Conservation (phyloP, 2,888 invertebrate genomes). For the Odontothrips loti region DNA sequence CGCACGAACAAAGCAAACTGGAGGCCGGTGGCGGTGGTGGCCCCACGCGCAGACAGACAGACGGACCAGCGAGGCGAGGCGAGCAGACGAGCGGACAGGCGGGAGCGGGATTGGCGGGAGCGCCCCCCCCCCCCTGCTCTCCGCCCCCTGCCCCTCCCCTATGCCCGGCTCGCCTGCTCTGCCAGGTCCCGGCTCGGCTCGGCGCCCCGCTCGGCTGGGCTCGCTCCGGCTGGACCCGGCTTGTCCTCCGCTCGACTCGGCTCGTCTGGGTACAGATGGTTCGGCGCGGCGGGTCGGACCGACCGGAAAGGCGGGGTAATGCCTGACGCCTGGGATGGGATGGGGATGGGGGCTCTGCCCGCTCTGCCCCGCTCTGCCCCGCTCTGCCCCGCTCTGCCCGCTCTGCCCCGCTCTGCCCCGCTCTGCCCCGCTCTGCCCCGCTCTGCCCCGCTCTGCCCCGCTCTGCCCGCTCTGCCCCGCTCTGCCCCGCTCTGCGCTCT, state of each 20-base stretch:
- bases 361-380: too few species aligned
- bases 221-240: conserved; percentile 20
- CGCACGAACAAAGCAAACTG: conserved; percentile 33
- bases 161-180: neutral
- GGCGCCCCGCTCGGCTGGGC: conserved; percentile 30
- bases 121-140: neutral
- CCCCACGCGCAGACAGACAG: conserved; percentile 30
- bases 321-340: neutral
- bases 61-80: neutral
- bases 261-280: conserved; percentile 36
- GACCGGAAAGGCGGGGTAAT: neutral
- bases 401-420: too few species aligned
- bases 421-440: too few species aligned
- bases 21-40: conserved; percentile 40
- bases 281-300: neutral
- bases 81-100: conserved; percentile 30
- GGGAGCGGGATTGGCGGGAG: conserved; percentile 30
- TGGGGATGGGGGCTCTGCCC: neutral
- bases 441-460: too few species aligned
- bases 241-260: conserved; percentile 38
- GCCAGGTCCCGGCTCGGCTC: conserved; percentile 25
- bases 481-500: too few species aligned
- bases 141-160: neutral
- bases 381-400: too few species aligned
- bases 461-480: too few species aligned